phyloP scores from a whole-genome alignment of 2,113 vertebrate species.

The Porphyrio hochstetteri region DNA sequence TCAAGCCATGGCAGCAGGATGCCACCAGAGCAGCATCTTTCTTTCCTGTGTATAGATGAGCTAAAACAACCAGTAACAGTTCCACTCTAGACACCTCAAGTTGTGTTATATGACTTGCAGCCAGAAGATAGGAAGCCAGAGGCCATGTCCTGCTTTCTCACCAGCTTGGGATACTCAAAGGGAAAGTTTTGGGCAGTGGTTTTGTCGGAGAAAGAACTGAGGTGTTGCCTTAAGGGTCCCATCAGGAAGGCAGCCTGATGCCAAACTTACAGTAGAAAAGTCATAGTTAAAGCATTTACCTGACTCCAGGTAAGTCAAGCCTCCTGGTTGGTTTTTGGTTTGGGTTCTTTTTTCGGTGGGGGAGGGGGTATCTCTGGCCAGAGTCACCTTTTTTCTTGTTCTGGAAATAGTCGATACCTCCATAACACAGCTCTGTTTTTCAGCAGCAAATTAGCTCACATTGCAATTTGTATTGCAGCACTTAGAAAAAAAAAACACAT shows the following conservation, averaged over 20 bases:
- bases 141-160: background rate
- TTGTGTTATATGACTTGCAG: background rate
- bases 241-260: background rate
- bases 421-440: constrained; percentile 24
- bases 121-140: background rate
- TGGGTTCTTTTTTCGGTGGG: no score
- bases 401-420: constrained; percentile 23
- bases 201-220: background rate
- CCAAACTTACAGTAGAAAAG: background rate
- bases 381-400: background rate
- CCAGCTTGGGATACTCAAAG: background rate
- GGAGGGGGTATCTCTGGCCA: background rate
- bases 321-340: background rate
- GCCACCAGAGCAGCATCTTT: rapidly evolving
- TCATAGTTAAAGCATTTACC: background rate
- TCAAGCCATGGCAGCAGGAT: background rate
- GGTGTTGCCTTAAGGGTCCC: background rate
- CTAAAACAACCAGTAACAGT: background rate
- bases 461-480: constrained; percentile 44
- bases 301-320: background rate
- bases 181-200: background rate
- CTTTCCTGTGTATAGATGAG: background rate
- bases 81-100: background rate
- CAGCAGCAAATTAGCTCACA: constrained; percentile 48
- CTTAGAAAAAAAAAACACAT: constrained; percentile 15